Evolutionary conservation across 2,797 vertebrate species (phyloP), one percentile per base, ranked within the genome.

Genomic region (Rhinogobio ventralis): DNA sequence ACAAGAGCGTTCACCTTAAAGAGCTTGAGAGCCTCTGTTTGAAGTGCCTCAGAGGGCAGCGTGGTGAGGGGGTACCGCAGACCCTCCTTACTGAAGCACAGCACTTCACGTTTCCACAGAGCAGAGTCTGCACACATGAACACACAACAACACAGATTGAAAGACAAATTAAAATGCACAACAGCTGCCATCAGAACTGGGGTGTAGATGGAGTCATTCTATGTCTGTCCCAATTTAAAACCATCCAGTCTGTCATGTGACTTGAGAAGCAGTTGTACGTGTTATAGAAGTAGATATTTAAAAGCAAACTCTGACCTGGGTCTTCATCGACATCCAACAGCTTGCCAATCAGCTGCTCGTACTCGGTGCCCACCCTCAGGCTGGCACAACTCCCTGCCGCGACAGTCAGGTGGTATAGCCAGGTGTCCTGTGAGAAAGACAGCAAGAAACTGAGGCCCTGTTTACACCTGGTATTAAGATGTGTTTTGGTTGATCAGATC

Each of bases 11-110:
- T 74, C 42, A 96, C 96, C 96, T 97, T 99, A 93, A 98, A 99
- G 79, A 99, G 97, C 88, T 98, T 99, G 88, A 99, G 95, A 57
- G 97, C 98, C 91, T 99, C 97, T 0, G 97, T 99, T 94, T 98
- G 97, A 87, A 99, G 95, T 39, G 96, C 96, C 46, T 96, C 95
- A 0, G 96, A 96, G 28, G 95, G 96, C 83, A 96, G 88, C 20
- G 96, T 96, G 83, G 96, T 96, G 85, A 96, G 95, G 30, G 96
- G 93, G 0, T 92, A 92, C 19, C 90, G 93, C 77, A 99, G 93
- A 11, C 97, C 97, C 2, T 97, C 97, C 85, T 96, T 97, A 91
- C 95, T 97, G 91, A 96, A 98, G 91, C 97, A 97, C 92, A 99
- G 92, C 88, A 94, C 94, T 83, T 95, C 95, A 69, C 96, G 95